Percentiles rank a stretch among this genome's conserved stretches.
phyloP scores from a whole-genome alignment of 2,888 invertebrate species.

The Proisotoma minuta region DNA sequence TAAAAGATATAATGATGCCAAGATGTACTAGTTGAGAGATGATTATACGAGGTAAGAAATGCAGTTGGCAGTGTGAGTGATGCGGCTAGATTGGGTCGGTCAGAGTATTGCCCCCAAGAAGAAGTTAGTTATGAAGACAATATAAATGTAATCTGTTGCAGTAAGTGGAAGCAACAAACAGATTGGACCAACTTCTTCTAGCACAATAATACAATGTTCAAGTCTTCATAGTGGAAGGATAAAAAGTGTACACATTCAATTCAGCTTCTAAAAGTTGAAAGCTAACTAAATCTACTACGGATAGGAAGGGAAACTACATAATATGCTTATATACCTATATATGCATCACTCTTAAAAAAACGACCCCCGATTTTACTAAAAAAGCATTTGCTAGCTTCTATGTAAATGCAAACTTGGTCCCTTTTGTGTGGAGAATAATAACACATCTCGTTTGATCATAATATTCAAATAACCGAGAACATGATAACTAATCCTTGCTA shows the following conservation, averaged over 20 bases:
- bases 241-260: background rate
- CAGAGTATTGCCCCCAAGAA: constrained; percentile 16
- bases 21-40: no score
- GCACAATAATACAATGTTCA: constrained; percentile 6
- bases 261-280: background rate
- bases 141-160: no score
- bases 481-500: no score
- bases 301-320: background rate
- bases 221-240: background rate
- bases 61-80: constrained; percentile 1
- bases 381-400: no score
- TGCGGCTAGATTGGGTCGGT: background rate
- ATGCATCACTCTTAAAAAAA: no score
- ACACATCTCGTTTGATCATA: no score
- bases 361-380: no score
- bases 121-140: background rate
- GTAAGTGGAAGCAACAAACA: constrained; percentile 2
- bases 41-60: background rate
- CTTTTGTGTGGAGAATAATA: no score
- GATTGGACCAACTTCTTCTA: constrained; percentile 6
- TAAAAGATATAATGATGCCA: no score
- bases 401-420: no score
- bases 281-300: background rate
- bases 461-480: no score
- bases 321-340: no score